Evolutionary conservation across 2,797 vertebrate genomes (phyloP).

Genomic region (Lithobates pipiens): DNA sequence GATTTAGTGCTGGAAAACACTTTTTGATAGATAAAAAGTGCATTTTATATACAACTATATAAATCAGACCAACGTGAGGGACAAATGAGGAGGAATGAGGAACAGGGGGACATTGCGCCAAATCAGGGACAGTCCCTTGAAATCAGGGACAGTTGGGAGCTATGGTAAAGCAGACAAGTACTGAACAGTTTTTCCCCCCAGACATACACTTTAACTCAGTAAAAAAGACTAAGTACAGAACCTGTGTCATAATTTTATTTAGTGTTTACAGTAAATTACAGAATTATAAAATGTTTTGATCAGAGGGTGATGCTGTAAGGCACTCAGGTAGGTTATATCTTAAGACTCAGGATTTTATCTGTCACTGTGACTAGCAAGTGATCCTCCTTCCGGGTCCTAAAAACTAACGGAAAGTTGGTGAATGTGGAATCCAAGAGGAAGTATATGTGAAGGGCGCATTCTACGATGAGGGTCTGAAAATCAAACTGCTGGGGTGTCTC

Average conservation of each 20-base stretch:
- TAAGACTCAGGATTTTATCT: neutral
- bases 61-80: too few species aligned
- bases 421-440: neutral
- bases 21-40: too few species aligned
- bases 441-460: neutral
- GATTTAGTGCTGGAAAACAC: too few species aligned
- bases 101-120: too few species aligned
- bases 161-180: too few species aligned
- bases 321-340: conserved; percentile 21
- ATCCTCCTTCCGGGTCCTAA: neutral
- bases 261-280: neutral
- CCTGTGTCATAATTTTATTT: neutral
- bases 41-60: too few species aligned
- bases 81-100: too few species aligned
- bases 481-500: conserved; percentile 22
- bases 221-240: neutral
- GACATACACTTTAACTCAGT: neutral
- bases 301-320: neutral
- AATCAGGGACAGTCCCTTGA: too few species aligned
- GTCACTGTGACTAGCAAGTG: neutral
- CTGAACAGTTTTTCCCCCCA: too few species aligned
- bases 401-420: neutral
- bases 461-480: neutral
- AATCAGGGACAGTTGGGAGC: too few species aligned
- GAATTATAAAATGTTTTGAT: neutral